Conservation (phyloP, 2,113 vertebrate genomes). For the Lonchura striata region DNA sequence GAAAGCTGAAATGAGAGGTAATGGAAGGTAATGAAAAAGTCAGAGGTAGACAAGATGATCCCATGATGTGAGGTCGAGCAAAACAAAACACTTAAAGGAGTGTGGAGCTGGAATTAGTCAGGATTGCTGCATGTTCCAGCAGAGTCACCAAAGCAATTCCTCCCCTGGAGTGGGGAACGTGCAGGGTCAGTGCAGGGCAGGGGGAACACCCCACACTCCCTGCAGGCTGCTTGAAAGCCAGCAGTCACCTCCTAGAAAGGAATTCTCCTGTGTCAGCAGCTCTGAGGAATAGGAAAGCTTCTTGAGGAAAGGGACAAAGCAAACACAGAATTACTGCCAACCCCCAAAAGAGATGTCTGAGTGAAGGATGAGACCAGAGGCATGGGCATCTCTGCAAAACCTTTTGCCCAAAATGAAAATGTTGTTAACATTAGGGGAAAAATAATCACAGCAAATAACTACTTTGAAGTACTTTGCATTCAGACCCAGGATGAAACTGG, state of each 20-base stretch:
- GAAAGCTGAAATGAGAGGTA: constrained; percentile 41
- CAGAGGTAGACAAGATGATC: constrained; percentile 57
- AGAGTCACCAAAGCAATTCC: constrained; percentile 10
- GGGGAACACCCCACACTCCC: neutral
- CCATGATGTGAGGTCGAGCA: constrained; percentile 53
- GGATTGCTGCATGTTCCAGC: neutral
- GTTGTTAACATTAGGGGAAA: neutral
- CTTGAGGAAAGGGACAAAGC: neutral
- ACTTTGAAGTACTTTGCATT: neutral
- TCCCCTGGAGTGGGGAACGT: neutral
- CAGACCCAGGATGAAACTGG: neutral
- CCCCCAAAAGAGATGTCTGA: neutral
- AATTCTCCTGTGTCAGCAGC: neutral
- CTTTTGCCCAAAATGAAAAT: neutral
- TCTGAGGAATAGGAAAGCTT: neutral
- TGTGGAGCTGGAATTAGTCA: constrained; percentile 44
- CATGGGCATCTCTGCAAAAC: neutral
- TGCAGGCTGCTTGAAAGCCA: neutral
- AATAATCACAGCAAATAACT: neutral
- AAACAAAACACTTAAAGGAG: constrained; percentile 63
- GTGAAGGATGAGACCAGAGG: neutral
- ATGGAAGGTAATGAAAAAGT: constrained; percentile 72
- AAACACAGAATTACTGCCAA: neutral
- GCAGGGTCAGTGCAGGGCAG: neutral
- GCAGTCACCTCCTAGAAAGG: neutral